Conservation (phyloP, 2,797 vertebrate species). For the Novumbra hubbsi region DNA sequence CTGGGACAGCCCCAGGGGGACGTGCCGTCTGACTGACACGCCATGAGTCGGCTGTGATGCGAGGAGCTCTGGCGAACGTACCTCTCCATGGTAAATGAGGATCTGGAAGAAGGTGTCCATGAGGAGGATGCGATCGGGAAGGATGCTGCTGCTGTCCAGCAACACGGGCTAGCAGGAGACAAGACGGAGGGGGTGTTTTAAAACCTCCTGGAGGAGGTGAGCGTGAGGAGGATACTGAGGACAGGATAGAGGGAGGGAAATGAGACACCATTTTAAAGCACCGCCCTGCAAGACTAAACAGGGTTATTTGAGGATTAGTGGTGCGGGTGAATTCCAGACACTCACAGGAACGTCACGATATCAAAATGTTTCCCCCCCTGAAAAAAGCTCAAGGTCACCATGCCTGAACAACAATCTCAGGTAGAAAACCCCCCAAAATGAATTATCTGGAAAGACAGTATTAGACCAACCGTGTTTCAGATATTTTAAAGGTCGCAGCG, state of each 20-base stretch:
- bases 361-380: background rate
- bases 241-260: background rate
- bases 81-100: slow-evolving; percentile 97
- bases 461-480: background rate
- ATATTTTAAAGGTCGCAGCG: background rate
- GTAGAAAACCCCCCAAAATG: background rate
- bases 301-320: slow-evolving; percentile 8
- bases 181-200: background rate
- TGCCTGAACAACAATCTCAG: background rate
- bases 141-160: slow-evolving; percentile 96
- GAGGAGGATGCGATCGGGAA: slow-evolving; percentile 93
- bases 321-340: slow-evolving; percentile 3
- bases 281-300: background rate
- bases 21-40: background rate
- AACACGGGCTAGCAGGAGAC: slow-evolving; percentile 83
- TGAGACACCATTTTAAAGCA: background rate
- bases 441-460: background rate
- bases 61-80: slow-evolving; percentile 47
- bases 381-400: background rate
- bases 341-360: background rate
- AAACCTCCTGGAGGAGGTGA: too few species aligned
- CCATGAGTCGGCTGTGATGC: background rate
- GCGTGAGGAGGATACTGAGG: background rate
- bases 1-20: too few species aligned
- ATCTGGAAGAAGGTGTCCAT: slow-evolving; percentile 99